Percentiles rank a stretch among this genome's conserved stretches.
phyloP scores from a whole-genome alignment of 2,113 vertebrate species.

The Phalacrocorax aristotelis region DNA sequence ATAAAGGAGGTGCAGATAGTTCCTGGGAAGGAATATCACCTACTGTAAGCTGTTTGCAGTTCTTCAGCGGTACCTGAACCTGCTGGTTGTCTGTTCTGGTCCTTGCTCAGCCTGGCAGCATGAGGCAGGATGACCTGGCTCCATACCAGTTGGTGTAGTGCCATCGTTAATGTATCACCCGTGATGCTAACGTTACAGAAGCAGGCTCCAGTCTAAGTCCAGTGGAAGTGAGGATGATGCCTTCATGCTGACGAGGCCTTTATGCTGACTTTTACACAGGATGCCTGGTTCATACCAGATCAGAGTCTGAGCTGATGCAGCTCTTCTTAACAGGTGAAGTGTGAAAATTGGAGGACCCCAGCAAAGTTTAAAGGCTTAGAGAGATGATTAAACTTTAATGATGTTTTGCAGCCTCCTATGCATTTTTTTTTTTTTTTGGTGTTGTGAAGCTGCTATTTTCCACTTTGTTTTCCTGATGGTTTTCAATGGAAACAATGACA shows the following conservation, averaged over 20 bases:
- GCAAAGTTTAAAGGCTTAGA: neutral
- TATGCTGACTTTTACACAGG: neutral
- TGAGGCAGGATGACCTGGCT: neutral
- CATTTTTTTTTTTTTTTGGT: neutral
- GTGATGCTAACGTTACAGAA: neutral
- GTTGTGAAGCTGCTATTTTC: neutral
- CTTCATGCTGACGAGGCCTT: neutral
- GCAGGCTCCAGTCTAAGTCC: neutral
- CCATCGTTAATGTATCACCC: accelerated
- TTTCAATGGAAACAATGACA: neutral
- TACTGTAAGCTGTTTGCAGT: neutral
- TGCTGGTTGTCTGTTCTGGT: accelerated
- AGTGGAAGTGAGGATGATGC: neutral
- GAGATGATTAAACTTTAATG: neutral
- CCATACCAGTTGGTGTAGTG: neutral
- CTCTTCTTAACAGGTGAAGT: neutral
- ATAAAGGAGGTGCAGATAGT: neutral
- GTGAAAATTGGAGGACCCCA: neutral
- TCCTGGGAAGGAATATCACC: neutral
- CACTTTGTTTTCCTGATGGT: neutral
- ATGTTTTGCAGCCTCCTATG: neutral
- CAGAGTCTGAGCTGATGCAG: neutral
- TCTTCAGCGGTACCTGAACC: neutral
- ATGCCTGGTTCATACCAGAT: neutral
- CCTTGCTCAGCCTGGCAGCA: neutral